Percentiles rank a stretch among this genome's conserved stretches.
Evolutionary conservation across 2,113 vertebrate genomes (phyloP).

Genomic region (Struthidea cinerea): DNA sequence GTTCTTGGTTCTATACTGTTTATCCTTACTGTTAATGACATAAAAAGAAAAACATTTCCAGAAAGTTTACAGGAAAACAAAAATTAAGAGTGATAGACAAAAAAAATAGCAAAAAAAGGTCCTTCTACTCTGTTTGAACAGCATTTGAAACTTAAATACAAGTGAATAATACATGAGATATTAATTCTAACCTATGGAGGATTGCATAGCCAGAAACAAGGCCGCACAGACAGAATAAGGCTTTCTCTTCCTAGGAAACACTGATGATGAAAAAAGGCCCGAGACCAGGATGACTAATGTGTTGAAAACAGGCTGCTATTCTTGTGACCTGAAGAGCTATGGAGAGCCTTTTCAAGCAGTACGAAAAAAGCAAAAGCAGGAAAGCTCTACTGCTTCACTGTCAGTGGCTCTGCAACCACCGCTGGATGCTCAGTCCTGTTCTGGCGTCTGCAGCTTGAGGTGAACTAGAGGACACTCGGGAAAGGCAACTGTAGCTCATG

Average conservation of each 20-base stretch:
- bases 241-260: slow-evolving; percentile 25
- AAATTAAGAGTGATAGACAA: background rate
- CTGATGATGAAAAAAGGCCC: slow-evolving; percentile 5
- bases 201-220: background rate
- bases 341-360: slow-evolving; percentile 43
- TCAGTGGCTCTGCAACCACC: background rate
- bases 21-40: background rate
- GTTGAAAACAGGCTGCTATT: slow-evolving; percentile 37
- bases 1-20: background rate
- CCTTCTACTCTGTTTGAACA: background rate
- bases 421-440: background rate
- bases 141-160: background rate
- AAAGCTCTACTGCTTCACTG: background rate
- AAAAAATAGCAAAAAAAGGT: background rate
- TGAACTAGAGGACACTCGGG: background rate
- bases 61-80: background rate
- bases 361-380: slow-evolving; percentile 16
- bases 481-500: background rate
- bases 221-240: background rate
- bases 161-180: background rate
- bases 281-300: slow-evolving; percentile 36
- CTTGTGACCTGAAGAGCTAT: slow-evolving; percentile 55
- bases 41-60: background rate
- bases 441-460: background rate
- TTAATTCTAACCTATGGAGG: background rate